A percentile compares a stretch with the other conserved stretches of the same genome.
Conservation (phyloP, 2,113 vertebrate genomes). For the Megaleporinus macrocephalus region DNA sequence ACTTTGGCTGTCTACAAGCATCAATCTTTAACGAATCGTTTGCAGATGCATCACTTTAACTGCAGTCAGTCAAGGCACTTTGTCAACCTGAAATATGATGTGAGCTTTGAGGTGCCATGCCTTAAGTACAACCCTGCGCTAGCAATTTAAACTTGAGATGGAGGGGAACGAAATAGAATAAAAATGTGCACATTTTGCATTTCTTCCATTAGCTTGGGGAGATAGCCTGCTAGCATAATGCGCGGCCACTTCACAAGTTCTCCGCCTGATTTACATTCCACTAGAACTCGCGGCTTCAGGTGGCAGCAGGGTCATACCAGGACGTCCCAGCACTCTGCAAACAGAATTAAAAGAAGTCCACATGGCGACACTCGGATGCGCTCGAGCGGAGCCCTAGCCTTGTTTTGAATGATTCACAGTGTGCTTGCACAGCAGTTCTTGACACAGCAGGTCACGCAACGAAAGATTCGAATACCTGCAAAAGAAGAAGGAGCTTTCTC, state of each 20-base stretch:
- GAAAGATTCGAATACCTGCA: conserved; percentile 23
- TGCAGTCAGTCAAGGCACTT: conserved; percentile 13
- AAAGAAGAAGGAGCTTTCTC: conserved; percentile 20
- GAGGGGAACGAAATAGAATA: background rate
- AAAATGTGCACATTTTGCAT: conserved; percentile 13
- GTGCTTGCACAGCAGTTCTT: conserved; percentile 6
- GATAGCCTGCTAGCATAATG: background rate
- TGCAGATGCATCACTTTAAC: conserved; percentile 13
- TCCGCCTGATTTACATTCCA: background rate
- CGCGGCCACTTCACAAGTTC: background rate
- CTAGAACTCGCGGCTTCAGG: background rate
- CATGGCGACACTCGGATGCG: background rate
- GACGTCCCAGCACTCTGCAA: background rate
- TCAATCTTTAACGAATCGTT: conserved; percentile 9
- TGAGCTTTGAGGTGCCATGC: background rate
- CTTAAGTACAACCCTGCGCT: background rate
- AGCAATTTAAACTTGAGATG: background rate
- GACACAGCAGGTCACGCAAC: conserved; percentile 7
- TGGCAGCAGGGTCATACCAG: background rate
- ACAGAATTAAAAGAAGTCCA: conserved; percentile 4
- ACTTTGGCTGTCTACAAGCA: background rate
- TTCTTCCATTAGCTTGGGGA: background rate
- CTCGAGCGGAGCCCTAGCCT: background rate
- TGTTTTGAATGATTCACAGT: background rate
- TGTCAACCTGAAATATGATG: conserved; percentile 14